Base-by-base conservation (phyloP, 2,797 vertebrate genomes). In the Schizothorax lantsangensis region DNA sequence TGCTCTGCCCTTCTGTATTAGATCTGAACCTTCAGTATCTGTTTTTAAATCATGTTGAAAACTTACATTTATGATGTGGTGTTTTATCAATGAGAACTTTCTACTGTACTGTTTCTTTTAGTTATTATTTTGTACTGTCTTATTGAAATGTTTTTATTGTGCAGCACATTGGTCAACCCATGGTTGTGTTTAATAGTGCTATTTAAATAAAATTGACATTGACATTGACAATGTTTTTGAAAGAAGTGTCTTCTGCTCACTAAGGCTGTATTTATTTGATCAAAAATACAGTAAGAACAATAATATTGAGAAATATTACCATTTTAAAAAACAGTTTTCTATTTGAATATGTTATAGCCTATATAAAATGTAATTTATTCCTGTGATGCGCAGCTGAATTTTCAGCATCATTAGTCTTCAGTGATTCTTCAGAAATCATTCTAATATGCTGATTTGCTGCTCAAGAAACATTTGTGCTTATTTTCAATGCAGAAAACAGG, bases 331-430 rank as follows among this genome's bases (percentile, higher is more conserved):
- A 26, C 3, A 9, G 7, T 17, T 47, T 74, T 47, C 4, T 49
- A 17, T 21, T 9, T 75, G 2, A 33, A 52, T 74, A 47, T 26
- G 30, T 30, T 49, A 8, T 45, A 30, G 30, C 30, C 30, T 30
- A 49, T 75, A 8, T 45, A 30, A 30, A 71, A 72, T 47, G 3
- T 30, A 1, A 75, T 49, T 4, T 10, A 14, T 62, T 62, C 4
- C n/a, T 26, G 23, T 26, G 57, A 62, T 5, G 49, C 57, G 30
- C 33, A 49, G n/a, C 15, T 74, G 8, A 19, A 30, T 74, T 49
- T 74, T 30, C 72, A 47, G 23, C 71, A 73, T 26, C 38, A 73
- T 45, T 26, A 74, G 73, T 52, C 17, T 36, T 77, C 30, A 77
- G 17, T 11, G 73, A 23, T 78, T 1, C 11, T 57, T 23, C 11